phyloP scores from a whole-genome alignment of 2,888 invertebrate species.

The Eupithecia centaureata region DNA sequence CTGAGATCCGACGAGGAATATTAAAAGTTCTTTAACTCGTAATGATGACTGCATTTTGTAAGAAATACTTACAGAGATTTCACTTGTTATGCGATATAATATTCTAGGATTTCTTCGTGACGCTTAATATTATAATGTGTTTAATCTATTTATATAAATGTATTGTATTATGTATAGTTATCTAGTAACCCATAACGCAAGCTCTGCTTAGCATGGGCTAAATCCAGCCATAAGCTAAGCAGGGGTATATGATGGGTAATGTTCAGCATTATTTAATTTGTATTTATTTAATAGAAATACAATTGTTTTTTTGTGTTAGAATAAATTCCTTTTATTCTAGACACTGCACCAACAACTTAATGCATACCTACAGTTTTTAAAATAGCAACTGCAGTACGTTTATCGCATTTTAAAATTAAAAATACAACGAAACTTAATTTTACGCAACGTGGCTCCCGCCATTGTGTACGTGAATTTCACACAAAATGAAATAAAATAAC shows the following conservation, averaged over 20 bases:
- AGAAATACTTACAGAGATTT: neutral
- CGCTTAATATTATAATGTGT: too few species aligned
- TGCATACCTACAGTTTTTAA: neutral
- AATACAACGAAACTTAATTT: conserved; percentile 12
- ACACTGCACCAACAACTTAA: too few species aligned
- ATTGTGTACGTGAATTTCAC: neutral
- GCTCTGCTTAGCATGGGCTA: too few species aligned
- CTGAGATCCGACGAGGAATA: conserved; percentile 7
- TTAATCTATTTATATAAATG: too few species aligned
- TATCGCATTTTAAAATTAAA: conserved; percentile 12
- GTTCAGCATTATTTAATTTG: too few species aligned
- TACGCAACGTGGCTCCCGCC: conserved; percentile 4
- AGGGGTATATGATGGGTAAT: too few species aligned
- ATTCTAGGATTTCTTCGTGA: neutral
- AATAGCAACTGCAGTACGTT: neutral
- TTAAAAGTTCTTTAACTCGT: conserved; percentile 8
- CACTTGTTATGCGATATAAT: neutral
- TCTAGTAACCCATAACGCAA: too few species aligned
- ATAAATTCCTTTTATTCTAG: too few species aligned
- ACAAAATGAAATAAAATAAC: neutral
- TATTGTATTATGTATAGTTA: too few species aligned
- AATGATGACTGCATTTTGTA: neutral
- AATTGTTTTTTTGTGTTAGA: too few species aligned
- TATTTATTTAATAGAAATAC: too few species aligned
- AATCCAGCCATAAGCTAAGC: too few species aligned